Percentiles rank a stretch among this genome's conserved stretches.
phyloP scores from a whole-genome alignment of 2,797 vertebrate species.

The Peromyscus aztecus region DNA sequence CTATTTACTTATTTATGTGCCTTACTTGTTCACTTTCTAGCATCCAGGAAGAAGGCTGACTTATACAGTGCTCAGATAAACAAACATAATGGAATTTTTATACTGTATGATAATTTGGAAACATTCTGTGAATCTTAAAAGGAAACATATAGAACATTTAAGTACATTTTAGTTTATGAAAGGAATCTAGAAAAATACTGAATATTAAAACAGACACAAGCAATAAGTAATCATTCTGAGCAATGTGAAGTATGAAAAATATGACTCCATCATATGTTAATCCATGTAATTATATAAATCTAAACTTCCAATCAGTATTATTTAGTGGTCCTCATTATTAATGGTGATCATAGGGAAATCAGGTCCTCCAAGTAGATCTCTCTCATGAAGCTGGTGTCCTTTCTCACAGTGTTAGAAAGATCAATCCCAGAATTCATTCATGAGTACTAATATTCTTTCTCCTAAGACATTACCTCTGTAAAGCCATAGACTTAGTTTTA shows the following conservation, averaged over 20 bases:
- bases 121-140: background rate
- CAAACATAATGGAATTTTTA: background rate
- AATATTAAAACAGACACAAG: conserved; percentile 6
- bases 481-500: background rate
- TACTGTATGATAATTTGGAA: background rate
- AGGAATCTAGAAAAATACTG: background rate
- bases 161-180: background rate
- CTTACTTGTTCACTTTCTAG: background rate
- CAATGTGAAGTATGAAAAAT: background rate
- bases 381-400: background rate
- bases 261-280: background rate
- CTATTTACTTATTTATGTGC: background rate
- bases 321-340: background rate
- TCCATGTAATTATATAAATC: background rate
- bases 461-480: background rate
- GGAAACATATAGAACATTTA: background rate
- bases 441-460: background rate
- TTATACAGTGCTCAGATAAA: background rate
- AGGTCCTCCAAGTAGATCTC: background rate
- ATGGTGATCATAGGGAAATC: background rate
- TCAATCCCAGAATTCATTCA: background rate
- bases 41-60: background rate
- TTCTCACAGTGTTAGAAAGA: background rate
- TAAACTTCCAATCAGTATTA: background rate
- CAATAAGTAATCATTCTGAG: background rate